phyloP scores from a whole-genome alignment of 2,888 invertebrate species.

The Spilosoma lubricipeda region DNA sequence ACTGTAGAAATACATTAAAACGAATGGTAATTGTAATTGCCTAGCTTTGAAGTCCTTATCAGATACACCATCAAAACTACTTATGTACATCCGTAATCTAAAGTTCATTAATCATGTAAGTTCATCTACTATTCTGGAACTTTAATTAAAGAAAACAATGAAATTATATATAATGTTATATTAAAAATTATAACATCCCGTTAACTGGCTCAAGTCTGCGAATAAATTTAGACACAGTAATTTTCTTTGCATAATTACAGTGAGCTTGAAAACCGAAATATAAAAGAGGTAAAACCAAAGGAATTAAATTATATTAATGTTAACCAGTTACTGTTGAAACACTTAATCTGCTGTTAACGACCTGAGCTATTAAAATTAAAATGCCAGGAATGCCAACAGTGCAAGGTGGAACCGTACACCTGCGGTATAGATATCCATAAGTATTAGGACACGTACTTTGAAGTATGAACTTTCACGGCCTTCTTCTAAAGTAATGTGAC shows the following conservation, averaged over 20 bases:
- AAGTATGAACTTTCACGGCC: not conserved
- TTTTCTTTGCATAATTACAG: not conserved
- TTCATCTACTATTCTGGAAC: not conserved
- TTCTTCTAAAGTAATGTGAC: not conserved
- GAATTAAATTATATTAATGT: conserved; percentile 5
- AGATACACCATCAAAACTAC: not conserved
- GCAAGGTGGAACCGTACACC: conserved; percentile 47
- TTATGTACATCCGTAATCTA: not conserved
- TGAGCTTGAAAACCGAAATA: not conserved
- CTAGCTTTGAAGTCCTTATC: not conserved
- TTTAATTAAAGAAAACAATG: not conserved
- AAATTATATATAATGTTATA: not conserved
- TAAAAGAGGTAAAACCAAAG: not conserved
- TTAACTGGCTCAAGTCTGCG: not conserved
- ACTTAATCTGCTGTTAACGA: conserved; percentile 28
- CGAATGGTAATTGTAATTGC: not conserved
- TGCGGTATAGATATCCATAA: conserved; percentile 40
- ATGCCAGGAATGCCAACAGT: conserved; percentile 35
- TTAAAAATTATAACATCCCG: conserved; percentile 1
- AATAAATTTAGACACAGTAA: not conserved
- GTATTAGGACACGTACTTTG: conserved; percentile 9
- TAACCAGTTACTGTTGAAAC: conserved; percentile 11
- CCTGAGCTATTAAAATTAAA: conserved; percentile 36
- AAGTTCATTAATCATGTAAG: not conserved
- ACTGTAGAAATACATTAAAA: not conserved